Conservation (phyloP, 2,113 vertebrate species). For the Serinus canaria region DNA sequence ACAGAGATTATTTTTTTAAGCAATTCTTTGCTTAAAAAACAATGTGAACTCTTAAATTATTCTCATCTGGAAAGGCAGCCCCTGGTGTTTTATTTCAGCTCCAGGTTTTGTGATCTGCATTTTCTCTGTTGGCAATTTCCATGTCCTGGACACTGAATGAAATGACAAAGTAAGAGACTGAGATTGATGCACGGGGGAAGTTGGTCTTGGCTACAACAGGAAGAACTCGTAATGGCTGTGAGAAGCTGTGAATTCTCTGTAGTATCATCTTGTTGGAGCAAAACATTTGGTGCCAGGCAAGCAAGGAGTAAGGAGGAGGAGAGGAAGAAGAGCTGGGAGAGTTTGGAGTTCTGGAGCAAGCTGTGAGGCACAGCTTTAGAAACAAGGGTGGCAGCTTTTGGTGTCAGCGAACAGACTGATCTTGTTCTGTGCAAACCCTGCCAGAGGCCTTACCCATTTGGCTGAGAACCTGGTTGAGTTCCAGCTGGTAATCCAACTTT, state of each 20-base stretch:
- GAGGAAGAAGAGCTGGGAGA: not conserved
- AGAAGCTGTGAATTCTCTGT: not conserved
- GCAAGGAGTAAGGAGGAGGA: slow-evolving; percentile 41
- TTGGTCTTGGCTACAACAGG: not conserved
- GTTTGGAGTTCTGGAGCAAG: slow-evolving; percentile 49
- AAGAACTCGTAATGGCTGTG: not conserved
- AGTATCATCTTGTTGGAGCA: slow-evolving; percentile 18
- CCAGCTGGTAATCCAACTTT: slow-evolving; percentile 81
- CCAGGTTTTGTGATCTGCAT: not conserved
- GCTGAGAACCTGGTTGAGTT: slow-evolving; percentile 81
- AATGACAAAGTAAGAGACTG: not conserved
- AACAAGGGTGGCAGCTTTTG: slow-evolving; percentile 27
- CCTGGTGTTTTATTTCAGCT: not conserved
- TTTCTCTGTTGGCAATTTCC: not conserved
- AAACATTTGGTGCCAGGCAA: slow-evolving; percentile 52
- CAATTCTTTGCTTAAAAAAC: not conserved
- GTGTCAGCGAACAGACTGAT: not conserved
- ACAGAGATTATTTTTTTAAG: not conserved
- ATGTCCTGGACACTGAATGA: not conserved
- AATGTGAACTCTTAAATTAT: not conserved
- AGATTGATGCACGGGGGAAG: not conserved
- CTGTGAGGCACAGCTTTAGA: slow-evolving; percentile 57
- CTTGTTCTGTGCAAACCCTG: not conserved
- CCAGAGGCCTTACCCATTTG: slow-evolving; percentile 82
- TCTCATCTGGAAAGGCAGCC: not conserved